phyloP scores from a whole-genome alignment of 1,140 invertebrate genomes.

The Cyrtorhinus lividipennis region DNA sequence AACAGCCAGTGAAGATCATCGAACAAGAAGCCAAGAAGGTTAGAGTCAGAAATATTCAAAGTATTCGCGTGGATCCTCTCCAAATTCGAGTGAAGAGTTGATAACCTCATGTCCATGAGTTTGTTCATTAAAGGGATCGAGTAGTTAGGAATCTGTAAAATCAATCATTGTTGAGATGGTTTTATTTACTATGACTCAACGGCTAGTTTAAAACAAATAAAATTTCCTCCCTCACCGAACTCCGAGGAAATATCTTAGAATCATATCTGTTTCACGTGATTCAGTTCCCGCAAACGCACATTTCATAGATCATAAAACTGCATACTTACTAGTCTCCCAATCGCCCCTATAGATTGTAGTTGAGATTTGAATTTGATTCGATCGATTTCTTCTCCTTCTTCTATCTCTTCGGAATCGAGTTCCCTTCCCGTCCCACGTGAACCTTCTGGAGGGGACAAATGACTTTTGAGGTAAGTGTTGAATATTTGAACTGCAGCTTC shows the following conservation, averaged over 20 bases:
- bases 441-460: conserved; percentile 68
- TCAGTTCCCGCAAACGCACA: too few species aligned
- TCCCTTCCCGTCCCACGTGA: conserved; percentile 35
- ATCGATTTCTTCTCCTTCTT: conserved; percentile 55
- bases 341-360: conserved; percentile 46
- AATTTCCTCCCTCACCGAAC: too few species aligned
- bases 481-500: conserved; percentile 46
- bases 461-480: conserved; percentile 65
- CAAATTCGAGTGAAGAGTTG: neutral
- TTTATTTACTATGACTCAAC: too few species aligned
- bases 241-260: too few species aligned
- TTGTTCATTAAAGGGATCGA: conserved; percentile 40
- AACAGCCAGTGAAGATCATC: conserved; percentile 85
- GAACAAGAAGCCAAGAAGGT: conserved; percentile 43
- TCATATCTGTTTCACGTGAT: too few species aligned
- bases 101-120: conserved; percentile 26
- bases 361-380: conserved; percentile 51
- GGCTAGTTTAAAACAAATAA: too few species aligned
- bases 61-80: neutral
- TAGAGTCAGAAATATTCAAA: conserved; percentile 36
- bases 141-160: conserved; percentile 35
- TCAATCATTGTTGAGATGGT: too few species aligned
- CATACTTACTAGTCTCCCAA: conserved; percentile 34
- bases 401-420: conserved; percentile 39
- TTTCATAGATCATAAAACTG: too few species aligned